These are phyloP conservation scores for Halyomorpha halys DNA, from an alignment of 1,140 invertebrate species.

Conservation along the genomic window DNA sequence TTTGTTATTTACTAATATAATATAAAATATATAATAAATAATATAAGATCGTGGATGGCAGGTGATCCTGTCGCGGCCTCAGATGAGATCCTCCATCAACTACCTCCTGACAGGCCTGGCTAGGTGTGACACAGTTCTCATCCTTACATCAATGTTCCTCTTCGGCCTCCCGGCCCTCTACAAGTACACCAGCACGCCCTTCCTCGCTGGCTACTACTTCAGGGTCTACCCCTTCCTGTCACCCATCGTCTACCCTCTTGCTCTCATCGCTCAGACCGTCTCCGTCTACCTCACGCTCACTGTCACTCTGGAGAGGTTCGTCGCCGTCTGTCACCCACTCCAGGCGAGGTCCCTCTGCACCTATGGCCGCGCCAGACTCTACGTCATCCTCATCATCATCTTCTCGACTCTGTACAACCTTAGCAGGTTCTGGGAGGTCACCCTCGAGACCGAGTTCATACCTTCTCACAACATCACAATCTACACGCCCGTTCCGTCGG, in stretches of 20 bases:
- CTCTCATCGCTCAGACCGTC: slow-evolving; percentile 79
- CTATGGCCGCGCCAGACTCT: slow-evolving; percentile 73
- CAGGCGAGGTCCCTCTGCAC: slow-evolving; percentile 79
- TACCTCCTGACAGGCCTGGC: slow-evolving; percentile 83
- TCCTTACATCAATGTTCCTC: slow-evolving; percentile 74
- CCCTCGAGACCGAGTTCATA: slow-evolving; percentile 25
- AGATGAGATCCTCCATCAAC: slow-evolving; percentile 91
- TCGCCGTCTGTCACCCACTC: slow-evolving; percentile 90
- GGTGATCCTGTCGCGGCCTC: slow-evolving; percentile 74
- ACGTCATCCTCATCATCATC: slow-evolving; percentile 70
- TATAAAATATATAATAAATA: no score
- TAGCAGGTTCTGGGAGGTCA: slow-evolving; percentile 49
- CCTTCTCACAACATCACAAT: slow-evolving; percentile 46
- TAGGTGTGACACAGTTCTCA: slow-evolving; percentile 79
- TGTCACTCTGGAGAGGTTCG: slow-evolving; percentile 89
- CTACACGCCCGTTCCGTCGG: slow-evolving; percentile 58
- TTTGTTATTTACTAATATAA: no score
- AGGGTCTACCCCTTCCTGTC: slow-evolving; percentile 70
- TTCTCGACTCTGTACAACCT: slow-evolving; percentile 82
- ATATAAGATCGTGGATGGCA: no score
- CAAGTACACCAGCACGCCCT: slow-evolving; percentile 62
- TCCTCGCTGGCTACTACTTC: slow-evolving; percentile 66
- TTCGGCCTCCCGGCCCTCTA: slow-evolving; percentile 77
- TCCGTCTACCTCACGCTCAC: slow-evolving; percentile 91
- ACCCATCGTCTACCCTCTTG: slow-evolving; percentile 73